Conservation (phyloP, 2,797 vertebrate genomes). For the Tinamus major region DNA sequence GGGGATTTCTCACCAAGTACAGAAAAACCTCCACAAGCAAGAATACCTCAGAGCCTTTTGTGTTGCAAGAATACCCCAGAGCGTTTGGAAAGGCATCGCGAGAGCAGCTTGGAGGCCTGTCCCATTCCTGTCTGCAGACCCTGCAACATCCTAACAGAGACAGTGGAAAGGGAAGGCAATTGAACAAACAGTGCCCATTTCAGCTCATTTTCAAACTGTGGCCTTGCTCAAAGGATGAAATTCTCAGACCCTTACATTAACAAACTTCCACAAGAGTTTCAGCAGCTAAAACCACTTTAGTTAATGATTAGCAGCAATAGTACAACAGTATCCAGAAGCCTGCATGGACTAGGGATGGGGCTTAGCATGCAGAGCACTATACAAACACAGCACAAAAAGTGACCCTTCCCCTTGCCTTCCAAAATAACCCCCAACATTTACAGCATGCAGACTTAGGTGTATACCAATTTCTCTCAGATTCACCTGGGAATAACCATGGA, state of each 20-base stretch:
- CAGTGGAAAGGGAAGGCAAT: neutral
- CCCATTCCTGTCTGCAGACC: neutral
- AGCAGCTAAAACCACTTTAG: neutral
- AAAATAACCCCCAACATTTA: neutral
- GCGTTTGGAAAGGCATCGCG: accelerated
- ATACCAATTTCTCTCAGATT: neutral
- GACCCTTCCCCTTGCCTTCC: neutral
- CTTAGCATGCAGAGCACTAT: neutral
- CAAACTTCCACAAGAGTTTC: conserved; percentile 25
- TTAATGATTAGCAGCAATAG: conserved; percentile 31
- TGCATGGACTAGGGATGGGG: neutral
- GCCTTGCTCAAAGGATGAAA: conserved; percentile 38
- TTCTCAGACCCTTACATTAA: conserved; percentile 5
- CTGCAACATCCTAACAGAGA: neutral
- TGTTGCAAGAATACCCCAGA: neutral
- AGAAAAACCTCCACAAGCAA: neutral
- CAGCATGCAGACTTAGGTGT: neutral
- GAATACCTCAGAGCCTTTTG: accelerated
- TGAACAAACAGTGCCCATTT: neutral
- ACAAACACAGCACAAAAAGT: conserved; percentile 15
- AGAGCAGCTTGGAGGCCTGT: neutral
- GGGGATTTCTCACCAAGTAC: accelerated
- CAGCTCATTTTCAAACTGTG: neutral
- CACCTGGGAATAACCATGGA: neutral
- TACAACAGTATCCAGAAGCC: neutral